Evolutionary conservation across 2,888 invertebrate genomes (phyloP), one percentile per base, ranked within the genome.

Genomic region (Synanthedon tipuliformis): DNA sequence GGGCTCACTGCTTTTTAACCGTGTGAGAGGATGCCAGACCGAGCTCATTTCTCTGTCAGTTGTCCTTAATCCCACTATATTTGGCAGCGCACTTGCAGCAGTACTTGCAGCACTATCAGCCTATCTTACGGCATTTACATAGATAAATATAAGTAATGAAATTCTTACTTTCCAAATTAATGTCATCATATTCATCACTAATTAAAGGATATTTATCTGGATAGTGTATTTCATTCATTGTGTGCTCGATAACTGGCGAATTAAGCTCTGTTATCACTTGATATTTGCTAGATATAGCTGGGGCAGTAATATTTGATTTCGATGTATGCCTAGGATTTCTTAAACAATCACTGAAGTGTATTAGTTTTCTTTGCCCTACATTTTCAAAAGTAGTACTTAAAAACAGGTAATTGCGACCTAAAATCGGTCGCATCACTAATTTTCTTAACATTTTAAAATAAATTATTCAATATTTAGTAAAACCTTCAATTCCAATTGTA

Each of bases 251-350:
- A 57, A 92, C 77, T 12, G 88, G 79, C 0, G 93, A 83, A 71
- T 94, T 93, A 60, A 89, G 88, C 64, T 95, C 94, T 16, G 89
- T 89, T 73, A 94, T 94, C 57, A 91, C 75, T 80, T 92, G 89
- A 69, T 92, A 94, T 80, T 92, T 93, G 61, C 78, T 77, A 53
- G 87, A 73, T 58, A 91, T 78, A 41, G 84, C 88, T 49, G 87
- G 82, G 13, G 88, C 75, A 49, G 87, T 66, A 53, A 65, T 61
- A 61, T 78, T 76, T 71, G 74, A 55, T 61, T 81, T 83, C 50
- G 75, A 63, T 64, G 69, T 78, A 59, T 76, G 68, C 59, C 84
- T 74, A 65, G 84, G 84, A 72, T 71, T 68, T 64, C 63, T 65
- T 69, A 78, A 69, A 62, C 76, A 78, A 70, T 73, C 70, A 57